Base-by-base conservation (phyloP, 2,888 invertebrate genomes). In the Hofmannophila pseudospretella region DNA sequence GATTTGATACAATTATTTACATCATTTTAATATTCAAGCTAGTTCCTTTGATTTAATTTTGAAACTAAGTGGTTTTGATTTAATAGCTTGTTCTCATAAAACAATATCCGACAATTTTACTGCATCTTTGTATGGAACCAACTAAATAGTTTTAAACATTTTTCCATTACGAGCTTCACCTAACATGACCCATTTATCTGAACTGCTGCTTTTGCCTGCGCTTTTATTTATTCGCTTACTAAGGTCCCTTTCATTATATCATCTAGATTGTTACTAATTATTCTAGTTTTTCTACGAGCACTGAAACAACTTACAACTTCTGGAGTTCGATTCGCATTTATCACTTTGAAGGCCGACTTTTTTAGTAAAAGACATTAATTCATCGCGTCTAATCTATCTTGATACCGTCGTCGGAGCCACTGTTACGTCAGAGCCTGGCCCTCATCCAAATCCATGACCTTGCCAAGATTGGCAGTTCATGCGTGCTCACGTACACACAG, bases 371-470 rank as follows among this genome's bases (percentile, higher is more conserved):
- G 41, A 47, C 45, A 58, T 58, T 57, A 59, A 62, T 62, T 53
- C 51, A 51, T 53, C 47, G 41, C 42, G 48, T 48, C 58, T 61
- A 60, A 65, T 57, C 54, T 44, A 55, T 55, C 49, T 47, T 51
- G 58, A 60, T 65, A 57, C 58, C 59, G 62, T 60, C 51, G 49
- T 44, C 41, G 28, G 47, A 52, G 61, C 48, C 52, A 52, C 51
- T 54, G 52, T 60, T 56, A 56, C 57, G 44, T 57, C 50, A 56
- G 45, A 46, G 54, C 46, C 69, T 80, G 79, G 80, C 75, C 47
- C 44, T 47, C 44, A 58, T 78, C 81, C 80, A 82, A 74, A 61
- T 49, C 47, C 45, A 46, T 61, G 70, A 67, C 81, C 77, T 78
- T 79, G 75, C 55, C 49, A 48, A 58, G 55, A 69, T 63, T 60